Evolutionary conservation across 1,140 invertebrate species (phyloP), one percentile per base, ranked within the genome.

Genomic region (Drosophila teissieri): DNA sequence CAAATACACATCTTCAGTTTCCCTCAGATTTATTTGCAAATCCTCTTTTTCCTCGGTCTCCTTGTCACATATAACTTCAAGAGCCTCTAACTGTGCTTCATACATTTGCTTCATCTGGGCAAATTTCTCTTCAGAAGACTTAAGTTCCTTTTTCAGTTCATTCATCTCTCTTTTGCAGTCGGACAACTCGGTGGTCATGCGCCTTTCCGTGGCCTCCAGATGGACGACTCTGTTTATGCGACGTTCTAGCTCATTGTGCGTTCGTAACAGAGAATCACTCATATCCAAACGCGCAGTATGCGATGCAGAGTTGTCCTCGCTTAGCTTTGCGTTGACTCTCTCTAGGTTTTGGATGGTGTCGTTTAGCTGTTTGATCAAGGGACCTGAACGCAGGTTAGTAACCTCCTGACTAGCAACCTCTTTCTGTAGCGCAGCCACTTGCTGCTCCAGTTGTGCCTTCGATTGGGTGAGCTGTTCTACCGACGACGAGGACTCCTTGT

Each of bases 251-350:
- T 68, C 22, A 0, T 1, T 31, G 7, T 34, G 15, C 10, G 5
- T 14, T 1, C 15, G 5, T 0, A 12, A 14, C 10, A 40, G 8
- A 1, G 19, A 24, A 2, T 31, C 8, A 4, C 27, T 34, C n/a
- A 73, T 11, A 2, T 62, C 57, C 4, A 36, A 11, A 4, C 69
- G 24, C 11, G 34, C 22, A 7, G 7, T 37, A 31, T 79, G 51
- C 12, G 76, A 39, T 14, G 61, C 46, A 7, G 36, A 6, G 22
- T 79, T 65, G 14, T 79, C 78, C n/a, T n/a, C 31, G 15, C 39
- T 46, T 1, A 84, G 40, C 51, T 75, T 81, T 14, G 75, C 70
- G 19, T 83, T 83, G 1, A 68, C 62, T 14, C 61, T 36, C 39
- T 84, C 75, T 1, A 84, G 11, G 24, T 76, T 79, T 0, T 58